phyloP scores from a whole-genome alignment of 2,888 invertebrate species.

The Rhingia rostrata region DNA sequence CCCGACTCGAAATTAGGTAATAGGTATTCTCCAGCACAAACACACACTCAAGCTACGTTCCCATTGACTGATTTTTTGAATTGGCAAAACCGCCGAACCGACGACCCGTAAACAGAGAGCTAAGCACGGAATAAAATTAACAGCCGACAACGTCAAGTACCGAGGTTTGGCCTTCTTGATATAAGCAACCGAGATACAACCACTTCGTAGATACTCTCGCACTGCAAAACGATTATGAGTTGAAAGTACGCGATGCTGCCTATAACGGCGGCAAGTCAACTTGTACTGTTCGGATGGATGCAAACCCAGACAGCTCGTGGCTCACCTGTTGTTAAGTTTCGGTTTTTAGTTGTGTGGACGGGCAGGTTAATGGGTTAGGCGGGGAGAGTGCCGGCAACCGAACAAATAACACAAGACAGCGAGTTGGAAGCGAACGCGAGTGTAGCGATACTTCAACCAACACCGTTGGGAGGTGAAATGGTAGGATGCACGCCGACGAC shows the following conservation, averaged over 20 bases:
- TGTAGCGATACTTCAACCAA: no score
- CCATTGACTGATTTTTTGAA: slow-evolving; percentile 57
- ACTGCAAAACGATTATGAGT: neutral
- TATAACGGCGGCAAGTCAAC: slow-evolving; percentile 41
- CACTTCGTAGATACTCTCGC: neutral
- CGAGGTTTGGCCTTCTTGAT: slow-evolving; percentile 22
- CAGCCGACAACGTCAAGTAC: slow-evolving; percentile 19
- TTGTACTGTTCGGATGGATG: slow-evolving; percentile 48
- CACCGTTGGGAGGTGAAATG: neutral
- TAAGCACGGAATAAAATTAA: slow-evolving; percentile 13
- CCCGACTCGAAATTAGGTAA: slow-evolving; percentile 45
- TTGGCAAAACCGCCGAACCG: slow-evolving; percentile 51
- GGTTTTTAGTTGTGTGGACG: slow-evolving; percentile 2
- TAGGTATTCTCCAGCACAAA: slow-evolving; percentile 1
- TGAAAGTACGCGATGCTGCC: slow-evolving; percentile 31
- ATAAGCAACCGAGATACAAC: slow-evolving; percentile 3
- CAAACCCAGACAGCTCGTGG: slow-evolving; percentile 38
- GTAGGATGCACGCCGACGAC: slow-evolving; percentile 39
- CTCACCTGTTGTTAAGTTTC: slow-evolving; percentile 49
- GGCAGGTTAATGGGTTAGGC: slow-evolving; percentile 3
- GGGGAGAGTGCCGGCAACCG: slow-evolving; percentile 40
- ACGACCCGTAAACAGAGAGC: slow-evolving; percentile 4
- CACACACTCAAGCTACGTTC: slow-evolving; percentile 42
- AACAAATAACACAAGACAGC: slow-evolving; percentile 40
- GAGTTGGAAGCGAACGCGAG: slow-evolving; percentile 6